Evolutionary conservation across 1,140 invertebrate species (phyloP).

Genomic region (Lordiphosa clarofinis): DNA sequence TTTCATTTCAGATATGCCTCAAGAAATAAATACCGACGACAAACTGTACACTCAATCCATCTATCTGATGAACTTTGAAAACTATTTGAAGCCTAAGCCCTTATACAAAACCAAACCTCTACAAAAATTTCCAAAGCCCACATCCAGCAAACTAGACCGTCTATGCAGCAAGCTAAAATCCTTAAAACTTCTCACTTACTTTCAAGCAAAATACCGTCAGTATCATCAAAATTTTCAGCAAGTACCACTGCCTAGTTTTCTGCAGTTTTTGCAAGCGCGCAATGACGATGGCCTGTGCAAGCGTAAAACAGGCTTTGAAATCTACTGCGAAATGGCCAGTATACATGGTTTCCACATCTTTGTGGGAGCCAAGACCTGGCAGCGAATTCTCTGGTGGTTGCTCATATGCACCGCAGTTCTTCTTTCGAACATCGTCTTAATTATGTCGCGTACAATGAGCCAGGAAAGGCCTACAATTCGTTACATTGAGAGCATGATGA

Average conservation of each 20-base stretch:
- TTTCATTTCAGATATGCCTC: constrained; percentile 13
- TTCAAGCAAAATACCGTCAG: background rate
- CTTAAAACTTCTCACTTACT: constrained; percentile 2
- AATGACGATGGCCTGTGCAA: constrained; percentile 67
- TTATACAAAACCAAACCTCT: constrained; percentile 21
- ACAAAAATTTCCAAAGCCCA: constrained; percentile 33
- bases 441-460: constrained; percentile 78
- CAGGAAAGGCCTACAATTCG: constrained; percentile 74
- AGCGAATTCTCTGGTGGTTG: constrained; percentile 80
- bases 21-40: background rate
- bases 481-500: constrained; percentile 84
- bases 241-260: constrained; percentile 44
- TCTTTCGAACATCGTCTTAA: constrained; percentile 75
- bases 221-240: constrained; percentile 16
- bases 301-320: constrained; percentile 63
- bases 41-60: background rate
- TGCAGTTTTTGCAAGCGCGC: constrained; percentile 52
- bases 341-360: constrained; percentile 74
- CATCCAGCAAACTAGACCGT: background rate
- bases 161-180: background rate
- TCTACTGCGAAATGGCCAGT: constrained; percentile 80
- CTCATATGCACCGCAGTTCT: constrained; percentile 77
- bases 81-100: constrained; percentile 47
- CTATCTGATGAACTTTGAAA: constrained; percentile 55
- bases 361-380: constrained; percentile 59